Base-by-base conservation (phyloP, 1,140 invertebrate species). In the Aphis gossypii region DNA sequence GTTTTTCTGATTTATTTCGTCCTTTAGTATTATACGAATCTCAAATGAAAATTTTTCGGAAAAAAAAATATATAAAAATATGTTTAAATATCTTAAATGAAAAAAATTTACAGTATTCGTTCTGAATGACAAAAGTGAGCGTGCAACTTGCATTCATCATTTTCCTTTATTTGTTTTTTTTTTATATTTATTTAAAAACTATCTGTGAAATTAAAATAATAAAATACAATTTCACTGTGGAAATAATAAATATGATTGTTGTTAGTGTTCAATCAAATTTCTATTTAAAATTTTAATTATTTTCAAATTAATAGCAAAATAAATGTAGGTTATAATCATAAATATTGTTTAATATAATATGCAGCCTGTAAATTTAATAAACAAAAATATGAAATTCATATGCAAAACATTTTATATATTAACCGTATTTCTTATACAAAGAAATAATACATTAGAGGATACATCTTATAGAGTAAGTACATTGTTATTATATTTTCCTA, bases 1-100 rank as follows among this genome's bases (percentile, higher is more conserved):
- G 60, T 76, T 76, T 76, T 76, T n/a, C 60, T 76, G 60, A 76
- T 76, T 76, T 76, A 76, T 76, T 76, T 76, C 14, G 30, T 76
- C 30, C 30, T n/a, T 76, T n/a, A 76, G 30, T 14, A 5, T 76
- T 76, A n/a, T 60, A 60, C n/a, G 60, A 76, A n/a, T 76, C 30
- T 4, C 1, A 76, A 76, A 76, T 76, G 60, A 76, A 76, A n/a
- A n/a, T n/a, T 76, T 76, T 76, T 76, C 14, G 1, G 4, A 14
- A 35, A n/a, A 46, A 68, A 30, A n/a, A 14, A n/a, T 68, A n/a
- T 11, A n/a, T 1, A 14, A 76, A n/a, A 35, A 76, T n/a, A 76
- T 76, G 23, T 76, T n/a, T 76, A n/a, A 76, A 76, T 7, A 76
- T 76, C 11, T 68, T n/a, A 68, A 68, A 76, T 76, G 11, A 68